Conservation (phyloP, 2,113 vertebrate species). For the Mobula birostris region DNA sequence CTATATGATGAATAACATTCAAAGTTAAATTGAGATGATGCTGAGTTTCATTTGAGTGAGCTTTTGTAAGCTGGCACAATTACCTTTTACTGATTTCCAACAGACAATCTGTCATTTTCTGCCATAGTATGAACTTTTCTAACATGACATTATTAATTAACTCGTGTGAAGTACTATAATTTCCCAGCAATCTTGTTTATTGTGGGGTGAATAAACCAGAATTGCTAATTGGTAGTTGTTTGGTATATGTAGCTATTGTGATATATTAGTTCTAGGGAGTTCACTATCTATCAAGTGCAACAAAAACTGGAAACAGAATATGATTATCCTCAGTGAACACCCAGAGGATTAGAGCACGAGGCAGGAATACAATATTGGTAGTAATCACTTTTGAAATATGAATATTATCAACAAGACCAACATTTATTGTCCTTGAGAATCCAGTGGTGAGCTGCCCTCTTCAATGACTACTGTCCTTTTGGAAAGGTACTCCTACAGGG, state of each 20-base stretch:
- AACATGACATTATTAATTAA: background rate
- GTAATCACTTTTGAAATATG: background rate
- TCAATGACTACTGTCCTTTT: no score
- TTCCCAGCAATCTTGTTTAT: background rate
- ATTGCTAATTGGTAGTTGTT: background rate
- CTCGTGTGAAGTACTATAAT: background rate
- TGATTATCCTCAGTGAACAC: background rate
- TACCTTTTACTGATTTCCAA: no score
- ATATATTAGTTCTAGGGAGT: background rate
- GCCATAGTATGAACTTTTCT: background rate
- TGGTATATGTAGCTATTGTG: background rate
- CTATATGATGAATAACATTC: no score
- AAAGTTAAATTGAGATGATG: no score
- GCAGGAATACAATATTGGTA: background rate
- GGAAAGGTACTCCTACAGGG: no score
- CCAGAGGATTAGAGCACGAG: background rate
- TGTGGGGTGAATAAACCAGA: background rate
- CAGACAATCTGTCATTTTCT: no score
- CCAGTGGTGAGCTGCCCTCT: no score
- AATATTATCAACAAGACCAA: no score
- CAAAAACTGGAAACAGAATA: background rate
- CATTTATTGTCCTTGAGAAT: no score
- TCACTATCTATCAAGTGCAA: background rate
- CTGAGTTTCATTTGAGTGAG: no score
- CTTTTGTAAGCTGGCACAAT: no score